Conservation (phyloP, 2,113 vertebrate species). For the Notechis scutatus region DNA sequence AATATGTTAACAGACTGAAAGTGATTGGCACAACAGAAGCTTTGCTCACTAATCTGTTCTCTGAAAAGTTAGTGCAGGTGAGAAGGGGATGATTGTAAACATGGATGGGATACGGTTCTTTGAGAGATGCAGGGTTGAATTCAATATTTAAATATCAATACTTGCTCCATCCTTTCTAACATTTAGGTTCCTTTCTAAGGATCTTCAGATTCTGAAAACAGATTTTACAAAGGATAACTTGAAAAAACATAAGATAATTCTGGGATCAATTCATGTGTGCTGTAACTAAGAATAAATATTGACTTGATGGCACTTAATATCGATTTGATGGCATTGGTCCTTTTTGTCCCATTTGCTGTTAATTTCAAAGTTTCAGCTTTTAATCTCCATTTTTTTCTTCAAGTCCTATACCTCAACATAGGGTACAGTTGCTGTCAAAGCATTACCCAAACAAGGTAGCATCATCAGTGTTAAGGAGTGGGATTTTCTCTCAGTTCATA, state of each 20-base stretch:
- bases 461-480: too few species aligned
- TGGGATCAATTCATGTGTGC: not conserved
- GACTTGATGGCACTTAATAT: not conserved
- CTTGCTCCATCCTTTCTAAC: not conserved
- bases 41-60: not conserved
- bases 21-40: not conserved
- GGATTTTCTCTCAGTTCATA: too few species aligned
- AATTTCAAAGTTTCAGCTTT: not conserved
- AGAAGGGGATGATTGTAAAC: not conserved
- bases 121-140: not conserved
- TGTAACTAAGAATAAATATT: not conserved
- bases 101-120: not conserved
- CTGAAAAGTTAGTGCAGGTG: not conserved
- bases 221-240: not conserved
- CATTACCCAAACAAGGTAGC: not conserved
- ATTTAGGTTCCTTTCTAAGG: not conserved
- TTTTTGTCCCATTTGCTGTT: not conserved
- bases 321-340: not conserved
- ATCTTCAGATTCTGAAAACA: not conserved
- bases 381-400: not conserved
- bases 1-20: not conserved
- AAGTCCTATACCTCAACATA: not conserved
- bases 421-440: not conserved
- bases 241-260: not conserved
- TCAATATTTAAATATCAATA: not conserved